Evolutionary conservation across 2,888 invertebrate genomes (phyloP).

Genomic region (Trisateles emortualis): DNA sequence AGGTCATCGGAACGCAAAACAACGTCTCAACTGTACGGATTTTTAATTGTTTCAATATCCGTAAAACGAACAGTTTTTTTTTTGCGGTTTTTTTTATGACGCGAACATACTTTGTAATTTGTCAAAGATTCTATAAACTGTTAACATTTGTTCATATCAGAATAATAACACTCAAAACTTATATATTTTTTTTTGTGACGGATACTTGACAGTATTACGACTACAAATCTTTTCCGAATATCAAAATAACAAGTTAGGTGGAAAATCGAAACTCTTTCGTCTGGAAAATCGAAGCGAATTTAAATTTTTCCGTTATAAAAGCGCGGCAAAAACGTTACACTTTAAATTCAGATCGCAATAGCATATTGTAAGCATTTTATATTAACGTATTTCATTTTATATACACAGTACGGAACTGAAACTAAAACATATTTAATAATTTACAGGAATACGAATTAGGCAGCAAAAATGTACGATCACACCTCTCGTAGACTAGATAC

Average conservation of each 20-base stretch:
- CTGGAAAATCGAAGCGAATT: slow-evolving; percentile 45
- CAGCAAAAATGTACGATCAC: slow-evolving; percentile 44
- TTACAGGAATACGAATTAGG: slow-evolving; percentile 44
- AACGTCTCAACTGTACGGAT: slow-evolving; percentile 10
- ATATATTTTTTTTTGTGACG: slow-evolving; percentile 20
- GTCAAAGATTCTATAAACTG: slow-evolving; percentile 13
- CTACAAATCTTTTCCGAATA: slow-evolving; percentile 27
- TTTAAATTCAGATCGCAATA: slow-evolving; percentile 8
- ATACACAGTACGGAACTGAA: slow-evolving; percentile 12
- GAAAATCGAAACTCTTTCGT: slow-evolving; percentile 49
- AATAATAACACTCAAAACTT: slow-evolving; percentile 16
- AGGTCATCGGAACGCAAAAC: slow-evolving; percentile 38
- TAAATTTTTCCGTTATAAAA: slow-evolving; percentile 35
- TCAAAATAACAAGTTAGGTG: slow-evolving; percentile 42
- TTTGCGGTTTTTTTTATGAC: slow-evolving; percentile 25
- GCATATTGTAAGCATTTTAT: slow-evolving; percentile 23
- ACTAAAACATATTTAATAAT: no score
- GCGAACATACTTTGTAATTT: slow-evolving; percentile 20
- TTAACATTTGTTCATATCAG: background rate
- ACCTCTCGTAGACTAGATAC: slow-evolving; percentile 23
- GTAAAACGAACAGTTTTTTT: slow-evolving; percentile 31
- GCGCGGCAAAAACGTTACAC: slow-evolving; percentile 25
- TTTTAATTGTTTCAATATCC: slow-evolving; percentile 35
- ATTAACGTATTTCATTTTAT: slow-evolving; percentile 13
- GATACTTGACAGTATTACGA: slow-evolving; percentile 18